Conservation (phyloP, 2,113 vertebrate species). For the Syngnathus scovelli region DNA sequence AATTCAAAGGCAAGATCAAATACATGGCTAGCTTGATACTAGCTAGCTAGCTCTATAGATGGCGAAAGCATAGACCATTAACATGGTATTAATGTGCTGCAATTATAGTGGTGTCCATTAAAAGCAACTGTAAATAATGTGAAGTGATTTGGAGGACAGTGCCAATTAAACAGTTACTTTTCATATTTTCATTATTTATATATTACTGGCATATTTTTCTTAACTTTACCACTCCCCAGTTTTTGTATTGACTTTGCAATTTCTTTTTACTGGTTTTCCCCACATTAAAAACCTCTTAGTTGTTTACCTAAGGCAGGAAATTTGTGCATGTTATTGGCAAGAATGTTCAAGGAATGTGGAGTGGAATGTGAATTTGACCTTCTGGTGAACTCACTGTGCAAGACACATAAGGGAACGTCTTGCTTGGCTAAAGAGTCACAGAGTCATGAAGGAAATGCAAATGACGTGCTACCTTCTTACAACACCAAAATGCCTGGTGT, state of each 20-base stretch:
- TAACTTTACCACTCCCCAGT: too few species aligned
- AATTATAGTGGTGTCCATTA: too few species aligned
- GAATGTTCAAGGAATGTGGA: slow-evolving; percentile 1
- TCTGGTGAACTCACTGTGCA: slow-evolving; percentile 11
- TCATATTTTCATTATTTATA: too few species aligned
- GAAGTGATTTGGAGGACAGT: too few species aligned
- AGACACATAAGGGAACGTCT: slow-evolving; percentile 1
- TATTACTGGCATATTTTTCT: too few species aligned
- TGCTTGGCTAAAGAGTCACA: slow-evolving; percentile 7
- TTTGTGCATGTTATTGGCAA: neutral
- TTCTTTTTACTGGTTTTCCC: neutral
- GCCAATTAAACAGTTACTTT: too few species aligned
- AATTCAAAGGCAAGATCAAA: neutral
- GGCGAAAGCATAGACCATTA: too few species aligned
- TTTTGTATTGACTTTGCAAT: too few species aligned
- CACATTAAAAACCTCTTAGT: neutral
- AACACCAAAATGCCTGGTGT: neutral
- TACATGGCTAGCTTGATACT: too few species aligned
- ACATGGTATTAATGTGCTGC: too few species aligned
- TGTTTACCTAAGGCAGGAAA: neutral
- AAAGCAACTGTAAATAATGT: too few species aligned
- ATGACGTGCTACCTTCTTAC: neutral
- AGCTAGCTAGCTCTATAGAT: neutral
- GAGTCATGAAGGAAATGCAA: neutral
- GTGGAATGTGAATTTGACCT: neutral